Evolutionary conservation across 1,140 invertebrate genomes (phyloP).

Genomic region (Orussus abietinus): DNA sequence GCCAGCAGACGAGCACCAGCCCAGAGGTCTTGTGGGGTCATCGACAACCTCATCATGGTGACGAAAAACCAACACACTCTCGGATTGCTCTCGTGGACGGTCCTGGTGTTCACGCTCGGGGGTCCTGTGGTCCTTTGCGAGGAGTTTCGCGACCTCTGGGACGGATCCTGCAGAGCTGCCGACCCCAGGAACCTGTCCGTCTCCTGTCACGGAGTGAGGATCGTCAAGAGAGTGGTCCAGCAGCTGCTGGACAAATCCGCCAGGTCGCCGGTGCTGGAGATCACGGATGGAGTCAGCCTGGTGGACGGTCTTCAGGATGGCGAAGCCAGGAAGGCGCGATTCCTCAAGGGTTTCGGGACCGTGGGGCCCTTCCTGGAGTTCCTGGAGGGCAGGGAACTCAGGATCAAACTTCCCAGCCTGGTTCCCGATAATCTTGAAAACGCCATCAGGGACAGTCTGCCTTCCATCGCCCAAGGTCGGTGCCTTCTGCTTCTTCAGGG

Average conservation of each 20-base stretch:
- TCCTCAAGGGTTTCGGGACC: conserved; percentile 52
- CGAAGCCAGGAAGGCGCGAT: conserved; percentile 42
- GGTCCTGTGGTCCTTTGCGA: conserved; percentile 26
- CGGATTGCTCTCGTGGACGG: no score
- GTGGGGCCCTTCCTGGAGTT: conserved; percentile 62
- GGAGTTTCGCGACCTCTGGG: conserved; percentile 28
- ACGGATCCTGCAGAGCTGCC: conserved; percentile 25
- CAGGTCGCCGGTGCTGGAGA: conserved; percentile 47
- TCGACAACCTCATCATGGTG: no score
- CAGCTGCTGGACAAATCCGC: conserved; percentile 44
- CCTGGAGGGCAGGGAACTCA: conserved; percentile 64
- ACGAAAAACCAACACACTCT: no score
- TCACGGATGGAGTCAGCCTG: conserved; percentile 62
- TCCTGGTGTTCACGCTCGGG: no score
- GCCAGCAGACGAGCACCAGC: no score
- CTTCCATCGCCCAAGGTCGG: conserved; percentile 28
- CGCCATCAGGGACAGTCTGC: conserved; percentile 32
- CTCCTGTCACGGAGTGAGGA: conserved; percentile 51
- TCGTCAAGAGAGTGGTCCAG: conserved; percentile 50
- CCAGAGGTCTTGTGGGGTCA: no score
- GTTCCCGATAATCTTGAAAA: conserved; percentile 38
- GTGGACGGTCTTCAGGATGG: conserved; percentile 42
- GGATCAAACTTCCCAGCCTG: conserved; percentile 65
- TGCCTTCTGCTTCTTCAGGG: not conserved
- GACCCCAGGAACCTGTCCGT: conserved; percentile 45